Percentiles rank a stretch among this genome's conserved stretches.
phyloP scores from a whole-genome alignment of 2,888 invertebrate species.

The Hirtodrosophila alboralis region DNA sequence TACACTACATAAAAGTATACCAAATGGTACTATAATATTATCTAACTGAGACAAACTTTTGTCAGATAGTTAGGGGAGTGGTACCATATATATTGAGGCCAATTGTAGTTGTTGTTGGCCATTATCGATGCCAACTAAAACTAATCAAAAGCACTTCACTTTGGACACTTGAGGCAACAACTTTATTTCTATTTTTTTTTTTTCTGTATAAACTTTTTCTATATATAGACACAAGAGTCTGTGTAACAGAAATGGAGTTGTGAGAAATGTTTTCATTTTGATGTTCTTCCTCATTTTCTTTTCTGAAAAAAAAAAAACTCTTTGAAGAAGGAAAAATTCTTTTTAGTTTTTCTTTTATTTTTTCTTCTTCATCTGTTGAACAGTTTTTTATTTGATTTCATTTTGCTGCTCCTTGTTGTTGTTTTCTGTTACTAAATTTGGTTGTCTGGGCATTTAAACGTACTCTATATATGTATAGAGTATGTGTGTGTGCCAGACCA shows the following conservation, averaged over 20 bases:
- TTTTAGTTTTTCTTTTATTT: constrained; percentile 20
- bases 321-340: constrained; percentile 58
- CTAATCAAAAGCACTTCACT: constrained; percentile 73
- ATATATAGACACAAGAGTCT: constrained; percentile 66
- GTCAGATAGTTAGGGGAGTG: constrained; percentile 33
- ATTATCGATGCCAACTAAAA: constrained; percentile 40
- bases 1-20: too few species aligned
- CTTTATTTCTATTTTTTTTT: too few species aligned
- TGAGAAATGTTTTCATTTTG: constrained; percentile 51
- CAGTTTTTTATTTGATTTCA: constrained; percentile 75
- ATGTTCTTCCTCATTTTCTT: constrained; percentile 6
- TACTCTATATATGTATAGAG: constrained; percentile 15
- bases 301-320: constrained; percentile 66
- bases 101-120: constrained; percentile 29
- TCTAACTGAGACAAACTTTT: constrained; percentile 39
- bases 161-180: constrained; percentile 51
- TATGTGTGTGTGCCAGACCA: constrained; percentile 62
- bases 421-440: constrained; percentile 73
- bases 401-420: constrained; percentile 55
- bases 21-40: constrained; percentile 37
- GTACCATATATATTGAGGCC: constrained; percentile 52
- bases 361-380: constrained; percentile 31
- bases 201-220: constrained; percentile 36
- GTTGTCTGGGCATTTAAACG: constrained; percentile 75
- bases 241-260: constrained; percentile 48